Evolutionary conservation across 2,888 invertebrate genomes (phyloP).

Genomic region (Ariolimax columbianus): DNA sequence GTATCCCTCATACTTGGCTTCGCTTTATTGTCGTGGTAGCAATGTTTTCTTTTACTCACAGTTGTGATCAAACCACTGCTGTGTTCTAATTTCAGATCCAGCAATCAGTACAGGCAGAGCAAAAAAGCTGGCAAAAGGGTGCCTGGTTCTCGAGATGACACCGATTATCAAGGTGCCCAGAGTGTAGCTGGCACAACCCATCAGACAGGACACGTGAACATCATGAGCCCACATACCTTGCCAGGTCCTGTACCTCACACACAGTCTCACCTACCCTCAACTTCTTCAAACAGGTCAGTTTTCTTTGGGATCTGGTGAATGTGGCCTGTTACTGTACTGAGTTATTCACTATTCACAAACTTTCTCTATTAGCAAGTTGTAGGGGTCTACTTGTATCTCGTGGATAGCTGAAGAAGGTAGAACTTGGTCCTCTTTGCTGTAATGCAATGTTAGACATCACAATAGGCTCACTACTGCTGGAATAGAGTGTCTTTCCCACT

Average conservation of each 20-base stretch:
- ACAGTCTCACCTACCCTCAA: conserved; percentile 36
- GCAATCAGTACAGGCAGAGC: conserved; percentile 11
- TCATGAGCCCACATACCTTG: conserved; percentile 13
- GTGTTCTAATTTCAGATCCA: not conserved
- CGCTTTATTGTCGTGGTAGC: not conserved
- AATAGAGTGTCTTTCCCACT: too few relatives aligned
- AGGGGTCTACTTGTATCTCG: too few relatives aligned
- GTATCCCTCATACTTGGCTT: not conserved
- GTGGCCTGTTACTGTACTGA: too few relatives aligned
- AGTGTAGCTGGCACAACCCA: not conserved
- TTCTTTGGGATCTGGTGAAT: too few relatives aligned
- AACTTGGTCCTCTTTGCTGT: too few relatives aligned
- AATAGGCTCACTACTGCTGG: too few relatives aligned
- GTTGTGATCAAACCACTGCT: too few relatives aligned
- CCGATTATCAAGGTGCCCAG: conserved; percentile 24
- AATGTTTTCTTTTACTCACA: too few relatives aligned
- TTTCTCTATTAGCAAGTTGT: too few relatives aligned
- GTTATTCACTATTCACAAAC: too few relatives aligned
- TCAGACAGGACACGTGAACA: conserved; percentile 1
- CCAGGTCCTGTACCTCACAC: conserved; percentile 17
- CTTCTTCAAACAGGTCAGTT: conserved; percentile 36
- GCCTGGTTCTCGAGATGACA: conserved; percentile 4
- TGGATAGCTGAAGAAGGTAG: too few relatives aligned
- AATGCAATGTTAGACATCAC: too few relatives aligned
- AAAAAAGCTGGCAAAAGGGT: conserved; percentile 11